Evolutionary conservation across 2,113 vertebrate species (phyloP).

Genomic region (Porphyrio hochstetteri): DNA sequence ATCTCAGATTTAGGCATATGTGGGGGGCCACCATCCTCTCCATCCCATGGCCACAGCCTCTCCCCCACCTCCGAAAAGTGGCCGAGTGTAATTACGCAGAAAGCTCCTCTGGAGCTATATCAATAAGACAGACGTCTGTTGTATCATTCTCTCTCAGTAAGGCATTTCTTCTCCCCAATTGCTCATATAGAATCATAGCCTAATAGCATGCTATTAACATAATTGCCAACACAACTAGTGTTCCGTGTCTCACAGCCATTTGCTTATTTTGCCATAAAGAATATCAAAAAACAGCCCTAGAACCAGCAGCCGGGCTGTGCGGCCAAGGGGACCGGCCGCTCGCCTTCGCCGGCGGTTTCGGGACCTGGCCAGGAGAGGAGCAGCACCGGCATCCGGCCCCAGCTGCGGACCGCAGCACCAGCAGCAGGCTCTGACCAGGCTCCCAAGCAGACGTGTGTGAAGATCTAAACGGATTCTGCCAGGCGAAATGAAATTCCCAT

Average conservation of each 20-base stretch:
- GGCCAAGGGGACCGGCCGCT: not conserved
- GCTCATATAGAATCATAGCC: conserved; percentile 99
- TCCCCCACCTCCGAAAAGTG: conserved; percentile 62
- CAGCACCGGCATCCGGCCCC: conserved; percentile 36
- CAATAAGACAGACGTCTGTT: conserved; percentile 93
- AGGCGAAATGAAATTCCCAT: conserved; percentile 97
- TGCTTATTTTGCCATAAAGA: conserved; percentile 88
- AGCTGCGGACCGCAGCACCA: conserved; percentile 52
- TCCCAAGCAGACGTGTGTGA: conserved; percentile 83
- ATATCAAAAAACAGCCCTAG: conserved; percentile 75
- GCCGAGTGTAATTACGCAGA: conserved; percentile 90
- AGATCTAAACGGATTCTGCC: conserved; percentile 90
- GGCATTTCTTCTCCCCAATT: conserved; percentile 94
- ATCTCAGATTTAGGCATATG: not conserved
- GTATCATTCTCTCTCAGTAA: conserved; percentile 90
- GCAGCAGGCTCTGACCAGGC: conserved; percentile 75
- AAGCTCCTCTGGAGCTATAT: conserved; percentile 89
- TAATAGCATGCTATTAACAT: conserved; percentile 99
- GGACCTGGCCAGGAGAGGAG: not conserved
- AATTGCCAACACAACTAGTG: conserved; percentile 98
- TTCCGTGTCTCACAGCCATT: conserved; percentile 95
- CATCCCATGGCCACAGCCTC: not conserved
- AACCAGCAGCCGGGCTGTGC: conserved; percentile 54
- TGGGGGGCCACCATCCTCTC: not conserved
- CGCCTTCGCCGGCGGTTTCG: not conserved